phyloP scores from a whole-genome alignment of 2,113 vertebrate genomes.

The Bolborhynchus lineola region DNA sequence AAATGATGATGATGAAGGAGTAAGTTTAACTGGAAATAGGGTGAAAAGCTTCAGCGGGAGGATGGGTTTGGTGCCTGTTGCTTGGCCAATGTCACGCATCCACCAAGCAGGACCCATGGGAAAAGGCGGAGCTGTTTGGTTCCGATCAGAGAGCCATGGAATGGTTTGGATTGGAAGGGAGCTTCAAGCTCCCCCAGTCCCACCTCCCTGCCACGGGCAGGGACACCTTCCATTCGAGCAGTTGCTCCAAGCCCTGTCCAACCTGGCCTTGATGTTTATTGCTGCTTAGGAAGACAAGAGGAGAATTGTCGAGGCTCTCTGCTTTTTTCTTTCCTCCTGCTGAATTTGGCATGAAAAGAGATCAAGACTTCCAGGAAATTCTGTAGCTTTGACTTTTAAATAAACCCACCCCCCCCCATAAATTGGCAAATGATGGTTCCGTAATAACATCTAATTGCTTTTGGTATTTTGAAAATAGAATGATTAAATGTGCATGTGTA shows the following conservation, averaged over 20 bases:
- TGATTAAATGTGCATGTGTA: background rate
- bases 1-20: fast-evolving
- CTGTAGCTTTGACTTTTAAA: slow-evolving; percentile 22
- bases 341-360: slow-evolving; percentile 39
- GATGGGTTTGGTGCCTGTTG: background rate
- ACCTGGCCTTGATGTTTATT: background rate
- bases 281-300: background rate
- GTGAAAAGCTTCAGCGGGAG: background rate
- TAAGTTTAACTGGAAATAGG: background rate
- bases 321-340: background rate
- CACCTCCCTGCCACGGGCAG: background rate
- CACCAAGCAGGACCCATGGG: fast-evolving
- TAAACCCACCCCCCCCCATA: background rate
- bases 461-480: slow-evolving; percentile 11
- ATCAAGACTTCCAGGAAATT: slow-evolving; percentile 52
- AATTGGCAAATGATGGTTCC: background rate
- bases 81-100: fast-evolving
- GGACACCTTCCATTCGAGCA: background rate
- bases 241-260: background rate
- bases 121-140: background rate
- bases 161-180: background rate
- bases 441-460: background rate
- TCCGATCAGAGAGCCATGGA: background rate
- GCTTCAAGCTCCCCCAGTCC: background rate
- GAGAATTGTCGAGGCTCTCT: background rate